These are phyloP conservation scores for Varanus salvator DNA, from an alignment of 2,113 vertebrate species.

Conservation along the genomic window DNA sequence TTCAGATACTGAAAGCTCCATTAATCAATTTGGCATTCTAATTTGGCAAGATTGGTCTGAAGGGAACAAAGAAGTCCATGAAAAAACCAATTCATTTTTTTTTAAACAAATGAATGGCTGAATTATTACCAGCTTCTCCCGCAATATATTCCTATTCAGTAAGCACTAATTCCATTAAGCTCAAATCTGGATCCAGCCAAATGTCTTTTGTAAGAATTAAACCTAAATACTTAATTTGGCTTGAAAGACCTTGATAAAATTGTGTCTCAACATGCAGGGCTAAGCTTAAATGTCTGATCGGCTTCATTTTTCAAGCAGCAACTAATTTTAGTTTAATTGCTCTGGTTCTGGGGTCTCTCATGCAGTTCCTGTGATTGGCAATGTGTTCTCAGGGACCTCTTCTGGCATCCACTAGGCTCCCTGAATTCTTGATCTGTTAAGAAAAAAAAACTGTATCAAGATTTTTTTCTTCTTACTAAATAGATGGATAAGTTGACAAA, in stretches of 20 bases:
- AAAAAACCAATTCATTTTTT: not conserved
- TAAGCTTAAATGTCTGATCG: not conserved
- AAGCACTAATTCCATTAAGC: not conserved
- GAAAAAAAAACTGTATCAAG: too few relatives aligned
- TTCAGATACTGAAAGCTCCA: not conserved
- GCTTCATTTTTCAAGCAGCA: not conserved
- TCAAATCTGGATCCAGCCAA: not conserved
- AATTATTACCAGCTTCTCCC: not conserved
- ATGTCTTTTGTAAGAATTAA: not conserved
- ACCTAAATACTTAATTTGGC: not conserved
- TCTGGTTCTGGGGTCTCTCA: not conserved
- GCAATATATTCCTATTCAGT: not conserved
- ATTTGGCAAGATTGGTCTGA: not conserved
- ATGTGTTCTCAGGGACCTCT: too few relatives aligned
- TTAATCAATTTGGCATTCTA: not conserved
- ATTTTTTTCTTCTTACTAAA: too few relatives aligned
- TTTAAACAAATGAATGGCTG: not conserved
- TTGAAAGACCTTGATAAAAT: not conserved
- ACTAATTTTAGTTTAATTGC: constrained; percentile 43
- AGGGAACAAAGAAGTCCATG: not conserved
- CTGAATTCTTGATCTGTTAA: too few relatives aligned
- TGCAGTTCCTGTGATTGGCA: too few relatives aligned
- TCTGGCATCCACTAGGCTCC: too few relatives aligned
- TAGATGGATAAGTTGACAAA: too few relatives aligned
- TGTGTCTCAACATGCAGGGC: not conserved